Evolutionary conservation across 2,888 invertebrate species (phyloP).

Genomic region (Agonum fuliginosum): DNA sequence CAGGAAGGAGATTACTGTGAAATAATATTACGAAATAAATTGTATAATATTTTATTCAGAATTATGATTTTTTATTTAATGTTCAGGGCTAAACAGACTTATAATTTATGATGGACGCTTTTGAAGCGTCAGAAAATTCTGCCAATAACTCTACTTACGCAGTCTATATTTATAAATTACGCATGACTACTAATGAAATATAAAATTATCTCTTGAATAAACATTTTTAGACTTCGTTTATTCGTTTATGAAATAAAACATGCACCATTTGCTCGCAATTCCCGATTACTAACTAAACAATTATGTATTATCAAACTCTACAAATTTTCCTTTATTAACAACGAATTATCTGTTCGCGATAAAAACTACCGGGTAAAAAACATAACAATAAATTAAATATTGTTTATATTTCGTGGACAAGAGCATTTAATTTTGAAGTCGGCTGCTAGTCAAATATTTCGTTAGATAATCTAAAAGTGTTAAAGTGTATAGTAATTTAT

Average conservation of each 20-base stretch:
- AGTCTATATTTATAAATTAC: slow-evolving; percentile 54
- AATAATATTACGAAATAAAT: too few species aligned
- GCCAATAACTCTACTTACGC: slow-evolving; percentile 41
- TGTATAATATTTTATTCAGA: not conserved
- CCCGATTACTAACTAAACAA: not conserved
- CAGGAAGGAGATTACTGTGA: too few species aligned
- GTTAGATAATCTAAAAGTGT: slow-evolving; percentile 10
- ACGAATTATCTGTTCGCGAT: not conserved
- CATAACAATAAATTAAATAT: slow-evolving; percentile 1
- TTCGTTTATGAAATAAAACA: slow-evolving; percentile 35
- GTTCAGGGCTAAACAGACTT: slow-evolving; percentile 24
- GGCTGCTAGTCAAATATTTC: slow-evolving; percentile 1
- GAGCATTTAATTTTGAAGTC: not conserved
- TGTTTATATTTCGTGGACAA: not conserved
- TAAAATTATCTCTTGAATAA: slow-evolving; percentile 58
- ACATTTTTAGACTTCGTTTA: slow-evolving; percentile 43
- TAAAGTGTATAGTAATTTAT: slow-evolving; percentile 26
- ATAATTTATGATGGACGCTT: not conserved
- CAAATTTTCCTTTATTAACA: slow-evolving; percentile 8
- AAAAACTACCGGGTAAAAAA: not conserved
- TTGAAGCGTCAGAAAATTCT: slow-evolving; percentile 40
- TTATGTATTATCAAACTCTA: not conserved
- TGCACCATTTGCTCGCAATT: slow-evolving; percentile 18
- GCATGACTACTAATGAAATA: slow-evolving; percentile 50
- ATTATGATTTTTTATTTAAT: slow-evolving; percentile 26